These are phyloP conservation scores for Protomyctophum bolini DNA, from an alignment of 2,113 vertebrate species.

Conservation along the genomic window DNA sequence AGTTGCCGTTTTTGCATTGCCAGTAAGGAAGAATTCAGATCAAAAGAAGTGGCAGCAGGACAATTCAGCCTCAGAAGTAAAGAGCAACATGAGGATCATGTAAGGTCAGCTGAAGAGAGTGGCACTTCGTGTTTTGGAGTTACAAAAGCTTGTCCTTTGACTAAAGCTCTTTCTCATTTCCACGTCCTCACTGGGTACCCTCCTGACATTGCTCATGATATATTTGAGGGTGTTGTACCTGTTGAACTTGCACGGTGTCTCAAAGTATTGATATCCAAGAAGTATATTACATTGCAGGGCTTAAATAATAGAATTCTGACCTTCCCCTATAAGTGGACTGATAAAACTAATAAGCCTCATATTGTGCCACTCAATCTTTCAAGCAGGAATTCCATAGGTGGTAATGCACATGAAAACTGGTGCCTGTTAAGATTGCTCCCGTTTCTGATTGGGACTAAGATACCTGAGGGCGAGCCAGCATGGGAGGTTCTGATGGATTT, in stretches of 20 bases:
- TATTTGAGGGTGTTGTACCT: conserved; percentile 23
- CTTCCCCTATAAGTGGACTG: conserved; percentile 20
- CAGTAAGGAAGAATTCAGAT: conserved; percentile 4
- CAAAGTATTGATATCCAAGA: conserved; percentile 6
- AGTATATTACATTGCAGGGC: conserved; percentile 15
- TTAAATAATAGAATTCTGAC: conserved; percentile 14
- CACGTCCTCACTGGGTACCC: conserved; percentile 11
- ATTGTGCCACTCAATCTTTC: conserved; percentile 11
- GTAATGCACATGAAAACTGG: conserved; percentile 26
- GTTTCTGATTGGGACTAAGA: conserved; percentile 24
- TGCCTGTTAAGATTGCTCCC: conserved; percentile 19
- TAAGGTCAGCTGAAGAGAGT: neutral
- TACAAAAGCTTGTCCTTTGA: conserved; percentile 2
- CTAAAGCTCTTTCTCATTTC: conserved; percentile 20
- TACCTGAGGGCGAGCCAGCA: conserved; percentile 30
- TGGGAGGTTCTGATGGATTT: conserved; percentile 31
- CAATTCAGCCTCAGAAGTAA: neutral
- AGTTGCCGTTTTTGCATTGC: conserved; percentile 25
- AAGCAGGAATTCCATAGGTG: conserved; percentile 11
- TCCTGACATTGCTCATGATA: conserved; percentile 32
- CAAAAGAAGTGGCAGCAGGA: neutral
- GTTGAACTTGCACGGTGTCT: conserved; percentile 25
- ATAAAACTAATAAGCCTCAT: conserved; percentile 26
- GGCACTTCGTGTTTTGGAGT: neutral
- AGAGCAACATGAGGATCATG: neutral